Conservation (phyloP, 2,888 invertebrate genomes). For the Phalera bucephala region DNA sequence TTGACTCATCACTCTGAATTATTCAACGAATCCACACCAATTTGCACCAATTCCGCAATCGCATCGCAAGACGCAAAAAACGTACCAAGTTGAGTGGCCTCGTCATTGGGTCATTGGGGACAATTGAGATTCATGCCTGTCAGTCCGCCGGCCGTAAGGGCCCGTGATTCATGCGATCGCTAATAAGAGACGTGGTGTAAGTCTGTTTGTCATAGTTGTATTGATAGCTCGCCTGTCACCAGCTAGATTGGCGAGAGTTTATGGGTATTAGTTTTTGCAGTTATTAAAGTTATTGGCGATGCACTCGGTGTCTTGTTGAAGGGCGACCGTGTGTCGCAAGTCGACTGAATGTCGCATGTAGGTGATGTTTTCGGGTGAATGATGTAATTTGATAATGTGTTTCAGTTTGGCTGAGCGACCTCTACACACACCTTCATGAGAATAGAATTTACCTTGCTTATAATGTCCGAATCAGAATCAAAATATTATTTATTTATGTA, state of each 20-base stretch:
- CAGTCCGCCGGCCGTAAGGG: slow-evolving; percentile 25
- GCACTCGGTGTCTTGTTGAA: too few relatives aligned
- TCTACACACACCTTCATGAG: too few relatives aligned
- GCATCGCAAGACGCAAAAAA: slow-evolving; percentile 1
- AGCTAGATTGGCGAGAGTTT: slow-evolving; percentile 9
- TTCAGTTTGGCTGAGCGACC: too few relatives aligned
- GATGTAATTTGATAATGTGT: too few relatives aligned
- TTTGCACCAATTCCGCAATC: background rate
- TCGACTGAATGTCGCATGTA: too few relatives aligned
- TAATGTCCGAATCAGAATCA: too few relatives aligned
- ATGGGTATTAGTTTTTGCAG: background rate
- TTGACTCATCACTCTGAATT: too few relatives aligned
- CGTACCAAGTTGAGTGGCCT: slow-evolving; percentile 28
- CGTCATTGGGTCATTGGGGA: slow-evolving; percentile 14
- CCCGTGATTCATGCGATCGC: slow-evolving; percentile 47
- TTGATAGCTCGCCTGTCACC: slow-evolving; percentile 33
- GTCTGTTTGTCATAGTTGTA: slow-evolving; percentile 48
- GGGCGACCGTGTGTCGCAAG: too few relatives aligned
- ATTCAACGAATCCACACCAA: too few relatives aligned
- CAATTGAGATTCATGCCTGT: slow-evolving; percentile 62
- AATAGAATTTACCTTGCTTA: too few relatives aligned
- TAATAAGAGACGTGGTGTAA: slow-evolving; percentile 38
- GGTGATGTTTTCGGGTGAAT: too few relatives aligned
- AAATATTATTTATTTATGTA: too few relatives aligned
- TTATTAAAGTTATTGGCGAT: background rate